Evolutionary conservation across 1,140 invertebrate species (phyloP).

Genomic region (Hydropsyche tenuis): DNA sequence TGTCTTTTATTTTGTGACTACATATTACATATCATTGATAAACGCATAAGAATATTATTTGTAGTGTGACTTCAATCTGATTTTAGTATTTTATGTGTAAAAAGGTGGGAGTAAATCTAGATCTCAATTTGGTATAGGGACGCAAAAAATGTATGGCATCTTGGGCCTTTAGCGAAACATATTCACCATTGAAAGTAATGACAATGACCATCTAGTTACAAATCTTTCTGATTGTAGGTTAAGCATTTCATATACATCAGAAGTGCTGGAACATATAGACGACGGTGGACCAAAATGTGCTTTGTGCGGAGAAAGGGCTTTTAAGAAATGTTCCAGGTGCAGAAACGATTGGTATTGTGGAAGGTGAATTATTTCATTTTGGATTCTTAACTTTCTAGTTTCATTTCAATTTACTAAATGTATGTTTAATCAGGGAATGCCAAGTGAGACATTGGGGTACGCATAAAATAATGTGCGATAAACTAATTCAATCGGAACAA

Average conservation of each 20-base stretch:
- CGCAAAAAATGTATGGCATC: too few species aligned
- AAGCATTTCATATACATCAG: slow-evolving; percentile 63
- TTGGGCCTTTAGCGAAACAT: too few species aligned
- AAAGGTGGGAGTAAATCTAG: too few species aligned
- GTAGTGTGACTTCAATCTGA: too few species aligned
- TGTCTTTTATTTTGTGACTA: too few species aligned
- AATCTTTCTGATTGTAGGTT: too few species aligned
- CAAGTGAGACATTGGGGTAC: slow-evolving; percentile 66
- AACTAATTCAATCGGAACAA: slow-evolving; percentile 59
- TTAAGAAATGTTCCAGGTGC: slow-evolving; percentile 65
- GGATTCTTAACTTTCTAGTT: neutral
- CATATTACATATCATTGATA: too few species aligned
- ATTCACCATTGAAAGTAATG: too few species aligned
- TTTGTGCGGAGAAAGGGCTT: slow-evolving; percentile 62
- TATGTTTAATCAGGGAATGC: slow-evolving; percentile 57
- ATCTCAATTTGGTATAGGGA: too few species aligned
- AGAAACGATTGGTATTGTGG: slow-evolving; percentile 68
- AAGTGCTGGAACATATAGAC: slow-evolving; percentile 63
- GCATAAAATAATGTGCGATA: slow-evolving; percentile 64
- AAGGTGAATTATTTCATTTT: slow-evolving; percentile 52
- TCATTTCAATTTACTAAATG: slow-evolving; percentile 44
- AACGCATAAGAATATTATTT: too few species aligned
- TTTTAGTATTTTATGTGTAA: too few species aligned
- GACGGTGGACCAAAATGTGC: slow-evolving; percentile 61
- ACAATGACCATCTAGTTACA: too few species aligned